A percentile compares a stretch with the other conserved stretches of the same genome.
Conservation (phyloP, 64 coral and sea anemone genomes). For the Orbicella faveolata region DNA sequence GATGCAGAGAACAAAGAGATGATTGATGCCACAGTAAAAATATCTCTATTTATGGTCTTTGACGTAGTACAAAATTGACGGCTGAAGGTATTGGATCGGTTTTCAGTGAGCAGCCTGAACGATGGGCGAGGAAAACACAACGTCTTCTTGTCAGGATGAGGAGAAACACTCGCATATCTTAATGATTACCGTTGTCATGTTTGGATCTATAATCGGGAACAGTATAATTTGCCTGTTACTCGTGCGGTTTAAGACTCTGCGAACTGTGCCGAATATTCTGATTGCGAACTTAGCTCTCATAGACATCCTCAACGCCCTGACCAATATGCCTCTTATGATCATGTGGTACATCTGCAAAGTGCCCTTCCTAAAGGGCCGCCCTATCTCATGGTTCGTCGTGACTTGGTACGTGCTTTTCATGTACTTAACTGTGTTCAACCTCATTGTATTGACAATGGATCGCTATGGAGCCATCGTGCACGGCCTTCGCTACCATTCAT, state of each 20-base stretch:
- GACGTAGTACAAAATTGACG: too few species aligned
- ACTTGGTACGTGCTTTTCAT: constrained; percentile 65
- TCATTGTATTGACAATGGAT: constrained; percentile 70
- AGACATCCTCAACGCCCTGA: constrained; percentile 58
- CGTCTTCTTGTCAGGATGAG: not conserved
- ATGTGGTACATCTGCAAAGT: constrained; percentile 68
- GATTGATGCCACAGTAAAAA: too few species aligned
- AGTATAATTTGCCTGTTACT: constrained; percentile 34
- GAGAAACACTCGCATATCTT: constrained; percentile 10
- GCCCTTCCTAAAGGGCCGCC: constrained; percentile 21
- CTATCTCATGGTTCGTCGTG: constrained; percentile 54
- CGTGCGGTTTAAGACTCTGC: constrained; percentile 47
- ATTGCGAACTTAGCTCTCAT: constrained; percentile 62
- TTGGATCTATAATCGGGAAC: constrained; percentile 45
- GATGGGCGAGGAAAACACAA: too few species aligned
- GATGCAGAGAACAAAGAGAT: too few species aligned
- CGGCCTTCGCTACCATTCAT: constrained; percentile 62
- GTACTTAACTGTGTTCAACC: constrained; percentile 59
- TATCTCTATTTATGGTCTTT: too few species aligned
- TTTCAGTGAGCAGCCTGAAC: too few species aligned
- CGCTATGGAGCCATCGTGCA: constrained; percentile 73
- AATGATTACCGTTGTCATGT: constrained; percentile 40
- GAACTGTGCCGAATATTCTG: constrained; percentile 71
- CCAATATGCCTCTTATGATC: constrained; percentile 67
- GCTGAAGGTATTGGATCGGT: too few species aligned